Evolutionary conservation across 2,113 vertebrate genomes (phyloP), one percentile per base, ranked within the genome.

Genomic region (Numenius arquata): DNA sequence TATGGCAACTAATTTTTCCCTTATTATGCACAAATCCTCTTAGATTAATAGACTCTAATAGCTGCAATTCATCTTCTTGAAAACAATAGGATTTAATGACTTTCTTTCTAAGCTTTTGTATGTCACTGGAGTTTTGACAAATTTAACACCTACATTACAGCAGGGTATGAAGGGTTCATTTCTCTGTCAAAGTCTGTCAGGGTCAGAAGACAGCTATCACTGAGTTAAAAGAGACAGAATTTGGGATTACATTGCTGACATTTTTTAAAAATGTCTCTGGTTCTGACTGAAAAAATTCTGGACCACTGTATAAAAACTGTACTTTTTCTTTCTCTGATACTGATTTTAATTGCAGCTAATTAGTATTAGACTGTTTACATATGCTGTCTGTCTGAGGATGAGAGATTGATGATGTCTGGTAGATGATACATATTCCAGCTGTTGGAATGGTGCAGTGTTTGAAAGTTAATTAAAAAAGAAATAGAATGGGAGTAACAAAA

Each of bases 311-410:
- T 34, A 43, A 85, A 95, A 92, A 14, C 16, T 71, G 15, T 3
- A 10, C 34, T 21, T 75, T 93, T 88, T 72, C 25, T 53, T 83
- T 77, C 48, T 27, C 71, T 74, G 65, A 65, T 71, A 32, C 15
- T 36, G 71, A 68, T 68, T 94, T 93, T 84, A 95, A 79, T 66
- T 95, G 62, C 73, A 85, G 65, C 67, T 86, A 89, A 89, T 90
- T 90, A 90, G 25, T 50, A 55, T 74, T 23, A 41, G 6, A 18
- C 16, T 85, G 80, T 92, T 97, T 94, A 91, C 32, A 70, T 50
- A 56, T 3, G 9, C 62, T 1, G 0, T 62, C 73, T 83, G 26
- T 52, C 30, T 89, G 86, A 52, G 63, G 36, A 41, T 45, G 66
- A 75, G 67, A 79, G 78, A 71, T 7, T 74, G 72, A 32, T 86